Conservation (phyloP, 2,113 vertebrate species). For the Aegotheles bennettii region DNA sequence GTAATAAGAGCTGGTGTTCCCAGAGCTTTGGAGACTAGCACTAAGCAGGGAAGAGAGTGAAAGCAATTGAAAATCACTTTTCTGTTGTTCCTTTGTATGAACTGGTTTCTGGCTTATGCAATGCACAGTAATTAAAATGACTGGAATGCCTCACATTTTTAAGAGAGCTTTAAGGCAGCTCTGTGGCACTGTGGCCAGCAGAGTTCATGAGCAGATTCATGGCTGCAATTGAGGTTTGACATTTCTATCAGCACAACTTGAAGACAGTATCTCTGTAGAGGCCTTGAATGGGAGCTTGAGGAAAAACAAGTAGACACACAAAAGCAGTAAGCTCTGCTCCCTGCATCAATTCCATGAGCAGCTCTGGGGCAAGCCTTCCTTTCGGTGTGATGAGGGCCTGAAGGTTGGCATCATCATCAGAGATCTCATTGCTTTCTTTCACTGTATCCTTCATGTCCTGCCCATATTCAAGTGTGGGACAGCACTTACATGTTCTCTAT, state of each 20-base stretch:
- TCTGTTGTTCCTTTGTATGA: slow-evolving; percentile 73
- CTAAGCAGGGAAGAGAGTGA: slow-evolving; percentile 38
- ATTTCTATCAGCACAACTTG: neutral
- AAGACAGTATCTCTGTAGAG: neutral
- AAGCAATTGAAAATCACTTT: slow-evolving; percentile 66
- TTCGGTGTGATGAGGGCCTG: neutral
- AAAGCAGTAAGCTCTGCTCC: neutral
- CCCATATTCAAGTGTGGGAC: neutral
- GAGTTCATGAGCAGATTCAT: slow-evolving; percentile 44
- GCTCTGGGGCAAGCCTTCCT: neutral
- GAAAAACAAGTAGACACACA: neutral
- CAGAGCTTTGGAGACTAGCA: slow-evolving; percentile 30
- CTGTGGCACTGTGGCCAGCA: slow-evolving; percentile 35
- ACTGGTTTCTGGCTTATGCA: slow-evolving; percentile 73
- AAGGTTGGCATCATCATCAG: neutral
- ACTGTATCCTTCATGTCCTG: neutral
- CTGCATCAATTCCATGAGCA: neutral
- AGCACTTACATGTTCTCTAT: neutral
- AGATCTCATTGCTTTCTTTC: neutral
- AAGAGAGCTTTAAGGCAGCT: slow-evolving; percentile 62
- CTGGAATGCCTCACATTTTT: slow-evolving; percentile 77
- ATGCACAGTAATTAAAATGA: slow-evolving; percentile 76
- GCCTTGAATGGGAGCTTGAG: neutral
- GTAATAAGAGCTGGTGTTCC: slow-evolving; percentile 45
- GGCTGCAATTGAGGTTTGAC: neutral